Evolutionary conservation across 92 coral and sea anemone species (phyloP).

Genomic region (Phenganax subtilis): DNA sequence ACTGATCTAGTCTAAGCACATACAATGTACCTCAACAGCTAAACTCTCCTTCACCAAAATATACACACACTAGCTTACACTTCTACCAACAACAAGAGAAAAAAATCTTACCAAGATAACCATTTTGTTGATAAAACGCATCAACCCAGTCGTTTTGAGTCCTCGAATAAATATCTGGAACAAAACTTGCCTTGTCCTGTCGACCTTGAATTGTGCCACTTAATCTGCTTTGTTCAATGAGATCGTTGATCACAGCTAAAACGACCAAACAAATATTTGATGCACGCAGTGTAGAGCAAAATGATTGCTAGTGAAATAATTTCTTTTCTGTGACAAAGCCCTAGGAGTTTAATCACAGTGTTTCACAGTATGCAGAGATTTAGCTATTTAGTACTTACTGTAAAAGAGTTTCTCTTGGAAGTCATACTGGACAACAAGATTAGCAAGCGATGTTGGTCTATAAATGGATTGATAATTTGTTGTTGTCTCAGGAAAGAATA

Average conservation of each 20-base stretch:
- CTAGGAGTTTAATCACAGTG: too few species aligned
- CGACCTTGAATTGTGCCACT: conserved; percentile 88
- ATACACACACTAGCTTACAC: neutral
- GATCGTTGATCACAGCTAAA: conserved; percentile 69
- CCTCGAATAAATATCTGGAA: conserved; percentile 86
- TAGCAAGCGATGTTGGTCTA: conserved; percentile 88
- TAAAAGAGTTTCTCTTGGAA: conserved; percentile 88
- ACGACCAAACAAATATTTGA: neutral
- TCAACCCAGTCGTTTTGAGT: conserved; percentile 92
- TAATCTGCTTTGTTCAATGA: conserved; percentile 63
- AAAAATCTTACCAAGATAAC: conserved; percentile 75
- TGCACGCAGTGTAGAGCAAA: neutral
- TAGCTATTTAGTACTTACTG: conserved; percentile 49
- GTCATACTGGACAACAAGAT: conserved; percentile 66
- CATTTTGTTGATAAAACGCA: conserved; percentile 92
- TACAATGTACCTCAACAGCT: neutral
- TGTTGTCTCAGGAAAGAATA: too few species aligned
- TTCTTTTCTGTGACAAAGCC: too few species aligned
- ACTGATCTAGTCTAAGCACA: neutral
- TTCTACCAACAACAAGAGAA: neutral
- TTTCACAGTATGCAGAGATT: too few species aligned
- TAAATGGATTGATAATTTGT: neutral
- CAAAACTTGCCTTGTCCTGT: conserved; percentile 84
- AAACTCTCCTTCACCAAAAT: neutral
- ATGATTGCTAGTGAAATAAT: neutral